Base-by-base conservation (phyloP, 2,888 invertebrate genomes). In the Mythimna ferrago region DNA sequence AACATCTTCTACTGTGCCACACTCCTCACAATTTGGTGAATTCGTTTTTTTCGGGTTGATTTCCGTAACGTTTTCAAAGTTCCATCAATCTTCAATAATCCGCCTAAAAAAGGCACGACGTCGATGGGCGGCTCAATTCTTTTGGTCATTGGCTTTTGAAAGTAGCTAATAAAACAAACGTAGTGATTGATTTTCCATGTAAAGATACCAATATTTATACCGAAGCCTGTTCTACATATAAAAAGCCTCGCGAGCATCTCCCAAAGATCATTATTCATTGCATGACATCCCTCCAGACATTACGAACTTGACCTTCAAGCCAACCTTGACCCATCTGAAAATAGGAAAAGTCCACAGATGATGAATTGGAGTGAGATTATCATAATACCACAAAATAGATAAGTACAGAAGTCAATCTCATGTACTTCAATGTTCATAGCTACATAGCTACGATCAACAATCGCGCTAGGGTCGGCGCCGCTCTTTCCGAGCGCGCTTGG, bases 311-410 rank as follows among this genome's bases (percentile, higher is more conserved):
- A 77, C 83, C 78, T 81, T 73, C 54, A 66, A 62, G 9, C 2
- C 68, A 65, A 69, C 74, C 76, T 77, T 80, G 76, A 70, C 75
- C 74, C 64, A 26, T 57, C 66, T 65, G 57, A 78, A 86, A 81
- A 83, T 83, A 76, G 74, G 72, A 74, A 82, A 86, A 76, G 72
- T 72, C 74, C 77, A 62, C 80, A 78, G 75, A 89, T 89, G 89
- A 89, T 89, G 87, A 88, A 89, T 89, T 87, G 84, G 74, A 75
- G 69, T 35, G 70, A 83, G 84, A 87, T 89, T 89, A 89, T 81
- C 75, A 86, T 87, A 84, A 83, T 78, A 71, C 76, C 78, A 26
- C 26, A 26, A 26, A 26, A 26, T 1, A 26, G 26, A 26, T 26
- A 26, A 2, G 2, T 26, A 26, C 26, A 26, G 26, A 26, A 26